Base-by-base conservation (phyloP, 2,113 vertebrate species). In the Zosterops pallidus region DNA sequence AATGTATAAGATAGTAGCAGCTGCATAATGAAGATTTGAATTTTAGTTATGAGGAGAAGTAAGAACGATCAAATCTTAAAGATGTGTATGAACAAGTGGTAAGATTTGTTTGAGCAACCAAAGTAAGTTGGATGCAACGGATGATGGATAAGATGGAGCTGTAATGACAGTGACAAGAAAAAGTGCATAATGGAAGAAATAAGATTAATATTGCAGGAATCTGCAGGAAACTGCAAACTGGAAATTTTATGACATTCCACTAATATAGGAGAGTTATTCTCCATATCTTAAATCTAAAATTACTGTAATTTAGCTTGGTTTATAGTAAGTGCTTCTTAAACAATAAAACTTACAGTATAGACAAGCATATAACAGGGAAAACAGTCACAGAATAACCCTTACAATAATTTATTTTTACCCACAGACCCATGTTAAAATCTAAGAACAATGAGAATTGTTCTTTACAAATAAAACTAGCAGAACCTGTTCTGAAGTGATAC, bases 51-150 rank as follows among this genome's bases (percentile, higher is more conserved):
- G 10, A 82, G 63, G 39, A 71, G 29, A 50, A 57, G 2, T 14
- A 77, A 75, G n/a, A 85, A 70, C 12, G 8, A 63, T 56, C 2
- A 3, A 39, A 69, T 85, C 83, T 71, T 56, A 31, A 47, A 71
- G 18, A 76, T 8, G 14, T 11, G 9, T 16, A 56, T 1, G 5
- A 90, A 72, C 11, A 46, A 53, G 16, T 14, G 15, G 22, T 20
- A 72, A 41, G 35, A 65, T 46, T 6, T 50, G 23, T 26, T 35
- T 86, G 59, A 1, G 1, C 33, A 59, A n/a, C 26, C 39, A 67
- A 47, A 12, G 12, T 75, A 75, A 57, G 13, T 1, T 4, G 5
- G 33, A 72, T 25, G 9, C 35, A 80, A 62, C 0, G 0, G 14
- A 71, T 71, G 46, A 46, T 46, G 46, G 46, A 21, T 46, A 21